Base-by-base conservation (phyloP, 2,113 vertebrate genomes). In the Pristiophorus japonicus region DNA sequence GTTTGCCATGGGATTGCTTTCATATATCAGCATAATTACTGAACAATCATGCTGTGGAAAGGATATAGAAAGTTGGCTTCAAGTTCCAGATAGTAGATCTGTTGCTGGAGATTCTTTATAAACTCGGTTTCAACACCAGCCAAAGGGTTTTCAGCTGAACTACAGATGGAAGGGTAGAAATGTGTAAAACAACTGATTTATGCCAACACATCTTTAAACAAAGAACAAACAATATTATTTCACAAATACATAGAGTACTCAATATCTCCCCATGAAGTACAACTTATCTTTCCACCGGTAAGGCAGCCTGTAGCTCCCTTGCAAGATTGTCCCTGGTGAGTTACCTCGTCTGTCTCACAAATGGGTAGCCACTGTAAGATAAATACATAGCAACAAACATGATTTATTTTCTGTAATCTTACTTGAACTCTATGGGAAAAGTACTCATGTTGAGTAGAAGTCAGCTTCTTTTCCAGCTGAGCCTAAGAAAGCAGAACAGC, bases 61-160 rank as follows among this genome's bases (percentile, higher is more conserved):
- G 91, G 94, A 95, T 96, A 96, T 96, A 3, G 20, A 95, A 97
- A 97, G 95, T 96, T 96, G 66, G 96, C 96, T 95, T 96, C 73
- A 45, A 96, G 67, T 95, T 97, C 92, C 22, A 96, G 95, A 24
- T 96, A 96, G 63, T 96, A 96, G 18, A 96, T 96, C 27, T 97
- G 96, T 90, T 96, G 11, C 38, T 96, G 96, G 65, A 97, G 96
- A 81, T 96, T 96, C 65, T 96, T 96, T 30, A 96, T 95, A 96
- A 90, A 96, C 55, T 96, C 96, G 51, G 51, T 95, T 65, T 96
- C 11, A 1, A 95, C 90, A 34, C 59, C 88, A 65, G 59, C 34
- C 38, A 84, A 75, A 55, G 22, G 70, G 70, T 34, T 78, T 78
- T 78, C 42, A 27, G 95, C 67, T 24, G 95, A 92, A 65, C 88